A percentile compares a stretch with the other conserved stretches of the same genome.
These are phyloP conservation scores for Hemiprocne comata DNA, from an alignment of 2,113 vertebrate species.

Conservation along the genomic window DNA sequence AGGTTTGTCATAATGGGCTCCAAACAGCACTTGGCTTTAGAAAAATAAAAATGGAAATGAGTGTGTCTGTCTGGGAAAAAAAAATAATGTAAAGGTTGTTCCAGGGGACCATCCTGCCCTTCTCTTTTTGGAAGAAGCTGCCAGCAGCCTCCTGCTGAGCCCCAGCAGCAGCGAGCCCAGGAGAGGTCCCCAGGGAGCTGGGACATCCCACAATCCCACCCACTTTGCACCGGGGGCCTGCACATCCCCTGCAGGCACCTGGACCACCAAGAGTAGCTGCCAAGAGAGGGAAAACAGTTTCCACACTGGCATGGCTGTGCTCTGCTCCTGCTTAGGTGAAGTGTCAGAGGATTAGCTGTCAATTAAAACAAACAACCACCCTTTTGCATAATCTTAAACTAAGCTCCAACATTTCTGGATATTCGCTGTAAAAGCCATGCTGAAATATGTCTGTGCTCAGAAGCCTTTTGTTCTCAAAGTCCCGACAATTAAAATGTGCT, in stretches of 20 bases:
- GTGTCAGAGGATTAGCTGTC: not conserved
- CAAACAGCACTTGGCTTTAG: not conserved
- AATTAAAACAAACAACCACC: not conserved
- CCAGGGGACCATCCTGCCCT: rapidly evolving
- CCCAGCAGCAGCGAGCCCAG: no score
- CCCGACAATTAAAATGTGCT: constrained; percentile 52
- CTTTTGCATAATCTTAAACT: not conserved
- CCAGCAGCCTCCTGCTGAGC: not conserved
- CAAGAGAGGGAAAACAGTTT: no score
- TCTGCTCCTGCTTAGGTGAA: not conserved
- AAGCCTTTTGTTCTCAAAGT: constrained; percentile 10
- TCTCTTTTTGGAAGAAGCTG: no score
- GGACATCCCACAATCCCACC: not conserved
- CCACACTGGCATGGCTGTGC: rapidly evolving
- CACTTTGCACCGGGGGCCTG: rapidly evolving
- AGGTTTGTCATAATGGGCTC: rapidly evolving
- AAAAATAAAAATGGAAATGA: not conserved
- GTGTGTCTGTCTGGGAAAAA: not conserved
- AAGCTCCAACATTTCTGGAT: not conserved
- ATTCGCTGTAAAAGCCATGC: not conserved
- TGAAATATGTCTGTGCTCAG: not conserved
- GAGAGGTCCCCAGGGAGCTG: not conserved
- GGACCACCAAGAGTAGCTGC: not conserved
- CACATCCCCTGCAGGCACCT: not conserved
- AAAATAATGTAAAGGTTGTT: not conserved